These are phyloP conservation scores for Lordiphosa clarofinis DNA, from an alignment of 1,140 invertebrate species.

Conservation along the genomic window DNA sequence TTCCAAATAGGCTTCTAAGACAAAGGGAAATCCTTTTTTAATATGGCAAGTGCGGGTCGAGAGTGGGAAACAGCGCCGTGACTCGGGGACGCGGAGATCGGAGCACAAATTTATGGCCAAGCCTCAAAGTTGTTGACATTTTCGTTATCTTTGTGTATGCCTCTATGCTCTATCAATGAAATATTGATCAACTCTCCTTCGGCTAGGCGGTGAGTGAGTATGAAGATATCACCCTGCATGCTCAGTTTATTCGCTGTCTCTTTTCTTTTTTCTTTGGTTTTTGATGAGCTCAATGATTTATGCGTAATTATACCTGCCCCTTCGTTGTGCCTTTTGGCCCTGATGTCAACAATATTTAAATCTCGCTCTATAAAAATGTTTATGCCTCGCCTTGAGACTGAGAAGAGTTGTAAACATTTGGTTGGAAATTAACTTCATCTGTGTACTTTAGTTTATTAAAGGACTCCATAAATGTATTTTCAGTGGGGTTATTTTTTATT, in stretches of 20 bases:
- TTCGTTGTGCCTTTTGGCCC: conserved; percentile 11
- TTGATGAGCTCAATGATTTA: conserved; percentile 46
- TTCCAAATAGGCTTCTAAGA: conserved; percentile 29
- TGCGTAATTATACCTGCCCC: conserved; percentile 46
- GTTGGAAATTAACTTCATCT: conserved; percentile 15
- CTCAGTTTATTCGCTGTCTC: conserved; percentile 10
- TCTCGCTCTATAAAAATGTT: conserved; percentile 59
- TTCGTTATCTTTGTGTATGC: conserved; percentile 49
- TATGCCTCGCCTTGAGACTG: conserved; percentile 26
- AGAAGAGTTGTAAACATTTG: conserved; percentile 27
- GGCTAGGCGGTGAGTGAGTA: conserved; percentile 13
- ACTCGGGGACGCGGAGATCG: not conserved
- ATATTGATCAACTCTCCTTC: conserved; percentile 53
- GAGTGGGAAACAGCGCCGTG: conserved; percentile 14
- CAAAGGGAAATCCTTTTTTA: conserved; percentile 74
- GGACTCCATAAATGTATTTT: conserved; percentile 59
- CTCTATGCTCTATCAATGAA: conserved; percentile 62
- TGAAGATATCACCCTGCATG: conserved; percentile 72
- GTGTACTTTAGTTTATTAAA: conserved; percentile 55
- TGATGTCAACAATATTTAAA: conserved; percentile 51
- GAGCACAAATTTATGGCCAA: conserved; percentile 55
- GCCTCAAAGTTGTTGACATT: conserved; percentile 66
- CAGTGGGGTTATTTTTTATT: conserved; percentile 22
- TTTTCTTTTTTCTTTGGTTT: not conserved
- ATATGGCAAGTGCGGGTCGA: conserved; percentile 37